phyloP scores from a whole-genome alignment of 2,113 vertebrate genomes.

The Phycodurus eques region DNA sequence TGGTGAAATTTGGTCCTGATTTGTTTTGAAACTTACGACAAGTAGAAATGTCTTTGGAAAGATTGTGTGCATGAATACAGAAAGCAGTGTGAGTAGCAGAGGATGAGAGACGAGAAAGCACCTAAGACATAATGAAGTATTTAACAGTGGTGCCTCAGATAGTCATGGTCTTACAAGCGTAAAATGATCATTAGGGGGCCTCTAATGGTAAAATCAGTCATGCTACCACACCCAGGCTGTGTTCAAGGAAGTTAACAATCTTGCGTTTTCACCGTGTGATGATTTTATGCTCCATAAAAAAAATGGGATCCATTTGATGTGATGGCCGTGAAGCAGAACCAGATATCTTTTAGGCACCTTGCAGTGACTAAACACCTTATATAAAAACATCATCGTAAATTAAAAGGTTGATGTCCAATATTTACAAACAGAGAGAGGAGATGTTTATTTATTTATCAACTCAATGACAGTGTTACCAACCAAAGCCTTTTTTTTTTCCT shows the following conservation, averaged over 20 bases:
- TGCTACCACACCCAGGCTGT: slow-evolving; percentile 39
- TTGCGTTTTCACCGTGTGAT: slow-evolving; percentile 26
- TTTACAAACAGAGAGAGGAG: background rate
- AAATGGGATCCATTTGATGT: slow-evolving; percentile 15
- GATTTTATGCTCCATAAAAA: slow-evolving; percentile 22
- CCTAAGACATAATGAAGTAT: slow-evolving; percentile 26
- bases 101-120: background rate
- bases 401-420: background rate
- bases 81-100: slow-evolving; percentile 8
- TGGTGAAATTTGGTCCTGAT: background rate
- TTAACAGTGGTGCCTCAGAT: slow-evolving; percentile 32
- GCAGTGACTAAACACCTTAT: background rate
- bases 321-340: slow-evolving; percentile 7
- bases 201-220: slow-evolving; percentile 57
- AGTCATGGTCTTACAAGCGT: slow-evolving; percentile 47
- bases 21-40: slow-evolving; percentile 18
- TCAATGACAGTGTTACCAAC: background rate
- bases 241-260: slow-evolving; percentile 30
- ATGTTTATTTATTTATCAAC: background rate
- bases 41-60: slow-evolving; percentile 28
- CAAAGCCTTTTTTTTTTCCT: background rate
- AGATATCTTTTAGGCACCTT: slow-evolving; percentile 10
- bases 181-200: slow-evolving; percentile 57
- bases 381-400: background rate
- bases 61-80: background rate